These are phyloP conservation scores for Manacus vitellinus DNA, from an alignment of 2,113 vertebrate genomes.

Conservation along the genomic window DNA sequence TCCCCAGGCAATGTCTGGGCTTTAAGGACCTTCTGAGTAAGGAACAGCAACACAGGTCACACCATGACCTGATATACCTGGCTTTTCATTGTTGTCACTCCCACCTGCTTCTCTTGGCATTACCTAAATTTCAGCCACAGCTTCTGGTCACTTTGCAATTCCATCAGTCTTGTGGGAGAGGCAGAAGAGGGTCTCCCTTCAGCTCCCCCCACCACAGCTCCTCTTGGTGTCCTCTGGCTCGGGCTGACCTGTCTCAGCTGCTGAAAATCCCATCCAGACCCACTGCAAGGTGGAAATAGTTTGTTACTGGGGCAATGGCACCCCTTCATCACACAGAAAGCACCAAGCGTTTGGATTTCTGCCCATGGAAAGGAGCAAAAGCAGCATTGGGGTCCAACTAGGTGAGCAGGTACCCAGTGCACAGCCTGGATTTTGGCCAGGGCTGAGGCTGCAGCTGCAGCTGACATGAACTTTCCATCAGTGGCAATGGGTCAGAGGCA, in stretches of 20 bases:
- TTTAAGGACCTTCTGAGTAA: not conserved
- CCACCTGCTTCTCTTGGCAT: not conserved
- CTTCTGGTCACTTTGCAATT: not conserved
- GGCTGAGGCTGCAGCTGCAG: not conserved
- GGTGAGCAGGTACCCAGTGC: not conserved
- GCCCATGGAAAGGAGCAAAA: rapidly evolving
- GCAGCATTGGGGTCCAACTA: not conserved
- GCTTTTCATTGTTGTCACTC: rapidly evolving
- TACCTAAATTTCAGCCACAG: not conserved
- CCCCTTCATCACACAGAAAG: not conserved
- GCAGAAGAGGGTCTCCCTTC: not conserved
- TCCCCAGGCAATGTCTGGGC: not conserved
- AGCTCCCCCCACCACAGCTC: rapidly evolving
- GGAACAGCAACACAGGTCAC: rapidly evolving
- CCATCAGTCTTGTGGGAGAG: rapidly evolving
- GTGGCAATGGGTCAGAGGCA: not conserved
- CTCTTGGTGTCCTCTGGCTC: not conserved
- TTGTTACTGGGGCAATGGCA: not conserved
- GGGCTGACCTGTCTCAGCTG: not conserved
- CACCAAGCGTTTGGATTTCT: not conserved
- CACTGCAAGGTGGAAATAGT: not conserved
- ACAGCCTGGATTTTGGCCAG: not conserved
- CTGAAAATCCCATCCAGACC: not conserved
- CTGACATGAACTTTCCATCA: not conserved
- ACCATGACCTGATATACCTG: not conserved